Conservation (phyloP, 2,888 invertebrate genomes). For the Drosophila flavopinicola region DNA sequence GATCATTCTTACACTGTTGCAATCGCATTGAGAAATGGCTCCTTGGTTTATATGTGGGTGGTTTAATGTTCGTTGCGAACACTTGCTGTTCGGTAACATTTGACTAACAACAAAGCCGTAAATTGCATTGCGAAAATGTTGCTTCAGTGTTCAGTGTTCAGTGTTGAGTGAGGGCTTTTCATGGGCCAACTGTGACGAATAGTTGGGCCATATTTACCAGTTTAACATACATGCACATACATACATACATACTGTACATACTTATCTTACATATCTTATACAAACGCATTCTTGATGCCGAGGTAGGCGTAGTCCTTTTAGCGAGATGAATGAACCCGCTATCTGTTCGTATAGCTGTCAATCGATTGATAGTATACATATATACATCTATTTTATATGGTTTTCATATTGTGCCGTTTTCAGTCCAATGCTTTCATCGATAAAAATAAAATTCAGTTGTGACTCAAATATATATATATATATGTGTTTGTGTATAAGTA, state of each 20-base stretch:
- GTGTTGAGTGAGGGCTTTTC: constrained; percentile 14
- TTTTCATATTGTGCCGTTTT: constrained; percentile 6
- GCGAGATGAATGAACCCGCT: constrained; percentile 27
- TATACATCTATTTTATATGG: not conserved
- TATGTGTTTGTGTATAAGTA: not conserved
- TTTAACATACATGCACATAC: not conserved
- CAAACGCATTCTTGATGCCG: not conserved
- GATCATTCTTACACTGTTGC: not conserved
- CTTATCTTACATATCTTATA: too few relatives aligned
- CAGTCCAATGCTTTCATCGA: constrained; percentile 4
- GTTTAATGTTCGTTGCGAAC: constrained; percentile 2
- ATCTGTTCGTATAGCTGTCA: not conserved
- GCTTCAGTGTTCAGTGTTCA: constrained; percentile 11
- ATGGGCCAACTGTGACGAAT: constrained; percentile 25
- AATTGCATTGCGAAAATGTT: constrained; percentile 34
- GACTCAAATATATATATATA: not conserved
- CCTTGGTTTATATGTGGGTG: not conserved
- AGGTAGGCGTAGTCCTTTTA: constrained; percentile 23
- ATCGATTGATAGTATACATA: constrained; percentile 22
- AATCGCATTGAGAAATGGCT: constrained; percentile 8
- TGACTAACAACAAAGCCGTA: constrained; percentile 23
- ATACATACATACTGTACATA: not conserved
- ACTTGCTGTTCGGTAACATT: constrained; percentile 13
- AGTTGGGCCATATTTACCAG: constrained; percentile 25
- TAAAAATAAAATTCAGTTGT: constrained; percentile 32